These are phyloP conservation scores for Xenentodon cancila DNA, from an alignment of 2,797 vertebrate genomes.

Conservation along the genomic window DNA sequence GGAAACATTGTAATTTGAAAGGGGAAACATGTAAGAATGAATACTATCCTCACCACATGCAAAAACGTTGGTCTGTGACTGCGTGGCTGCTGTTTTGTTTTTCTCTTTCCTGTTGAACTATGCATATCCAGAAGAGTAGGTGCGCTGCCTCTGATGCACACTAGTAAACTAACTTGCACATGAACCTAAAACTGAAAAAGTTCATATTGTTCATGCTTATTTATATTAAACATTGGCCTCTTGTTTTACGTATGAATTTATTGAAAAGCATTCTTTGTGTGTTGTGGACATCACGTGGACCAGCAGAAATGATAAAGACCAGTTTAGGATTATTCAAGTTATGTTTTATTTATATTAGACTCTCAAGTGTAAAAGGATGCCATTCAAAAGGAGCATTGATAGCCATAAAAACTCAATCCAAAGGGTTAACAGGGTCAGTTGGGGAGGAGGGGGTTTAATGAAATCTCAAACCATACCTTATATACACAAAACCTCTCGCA, in stretches of 20 bases:
- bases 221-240: slow-evolving; percentile 74
- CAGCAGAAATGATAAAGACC: slow-evolving; percentile 42
- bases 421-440: slow-evolving; percentile 81
- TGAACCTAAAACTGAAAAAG: slow-evolving; percentile 44
- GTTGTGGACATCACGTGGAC: slow-evolving; percentile 3
- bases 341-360: slow-evolving; percentile 86
- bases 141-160: slow-evolving; percentile 48
- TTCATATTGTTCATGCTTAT: slow-evolving; percentile 66
- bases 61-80: slow-evolving; percentile 53
- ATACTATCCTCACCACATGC: slow-evolving; percentile 22
- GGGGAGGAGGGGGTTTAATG: slow-evolving; percentile 69
- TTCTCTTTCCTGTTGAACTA: slow-evolving; percentile 64
- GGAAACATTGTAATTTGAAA: neutral
- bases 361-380: slow-evolving; percentile 88
- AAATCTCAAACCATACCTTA: slow-evolving; percentile 79
- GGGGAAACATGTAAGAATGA: neutral
- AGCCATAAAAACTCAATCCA: slow-evolving; percentile 84
- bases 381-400: slow-evolving; percentile 88
- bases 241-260: slow-evolving; percentile 54
- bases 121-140: slow-evolving; percentile 71
- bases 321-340: slow-evolving; percentile 74
- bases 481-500: slow-evolving; percentile 78
- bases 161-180: slow-evolving; percentile 53
- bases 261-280: slow-evolving; percentile 9
- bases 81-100: slow-evolving; percentile 46